These are phyloP conservation scores for Rostratula benghalensis DNA, from an alignment of 2,113 vertebrate species.

Conservation along the genomic window DNA sequence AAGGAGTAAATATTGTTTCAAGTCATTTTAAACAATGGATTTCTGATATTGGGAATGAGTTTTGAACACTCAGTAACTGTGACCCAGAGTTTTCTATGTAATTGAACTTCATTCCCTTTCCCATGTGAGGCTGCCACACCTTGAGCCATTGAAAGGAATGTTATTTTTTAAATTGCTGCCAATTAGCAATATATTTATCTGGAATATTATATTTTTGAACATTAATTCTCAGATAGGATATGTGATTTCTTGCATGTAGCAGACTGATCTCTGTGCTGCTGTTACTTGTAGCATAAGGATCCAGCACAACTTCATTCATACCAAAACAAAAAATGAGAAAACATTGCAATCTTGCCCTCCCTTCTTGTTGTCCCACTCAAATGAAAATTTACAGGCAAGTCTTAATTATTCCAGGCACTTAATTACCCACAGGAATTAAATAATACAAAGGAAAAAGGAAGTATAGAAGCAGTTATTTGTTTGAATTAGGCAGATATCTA, in stretches of 20 bases:
- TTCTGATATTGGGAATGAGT: neutral
- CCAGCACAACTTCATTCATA: neutral
- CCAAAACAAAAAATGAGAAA: neutral
- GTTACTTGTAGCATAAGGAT: neutral
- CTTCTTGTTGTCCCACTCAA: neutral
- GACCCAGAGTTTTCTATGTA: neutral
- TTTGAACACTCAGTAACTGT: neutral
- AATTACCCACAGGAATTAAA: neutral
- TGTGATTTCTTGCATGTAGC: neutral
- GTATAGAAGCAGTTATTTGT: neutral
- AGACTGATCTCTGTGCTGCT: neutral
- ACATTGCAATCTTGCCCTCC: neutral
- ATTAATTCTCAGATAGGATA: neutral
- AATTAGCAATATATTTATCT: neutral
- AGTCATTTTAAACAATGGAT: neutral
- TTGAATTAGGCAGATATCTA: neutral
- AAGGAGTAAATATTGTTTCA: neutral
- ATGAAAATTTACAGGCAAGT: neutral
- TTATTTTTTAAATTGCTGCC: neutral
- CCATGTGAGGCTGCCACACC: neutral
- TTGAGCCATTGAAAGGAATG: neutral
- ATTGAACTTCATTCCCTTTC: neutral
- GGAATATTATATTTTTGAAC: neutral
- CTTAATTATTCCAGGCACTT: neutral
- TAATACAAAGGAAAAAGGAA: neutral